Evolutionary conservation across 2,888 invertebrate species (phyloP).

Genomic region (Eucriotettix oculatus): DNA sequence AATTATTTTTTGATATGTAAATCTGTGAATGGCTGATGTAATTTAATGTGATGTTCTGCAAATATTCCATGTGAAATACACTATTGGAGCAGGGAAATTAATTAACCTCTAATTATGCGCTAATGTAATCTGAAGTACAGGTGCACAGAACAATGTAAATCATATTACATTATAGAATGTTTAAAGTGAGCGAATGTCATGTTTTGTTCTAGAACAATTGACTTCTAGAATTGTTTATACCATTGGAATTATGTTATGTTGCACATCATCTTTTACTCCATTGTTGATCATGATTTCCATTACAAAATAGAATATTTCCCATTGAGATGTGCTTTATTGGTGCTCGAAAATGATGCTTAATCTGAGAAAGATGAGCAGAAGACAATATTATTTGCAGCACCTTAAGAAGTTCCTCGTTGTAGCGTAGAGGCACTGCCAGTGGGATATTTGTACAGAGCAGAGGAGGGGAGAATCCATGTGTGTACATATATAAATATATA

Average conservation of each 20-base stretch:
- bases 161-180: neutral
- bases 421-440: neutral
- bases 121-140: neutral
- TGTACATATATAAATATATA: slow-evolving; percentile 1
- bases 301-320: neutral
- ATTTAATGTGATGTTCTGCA: neutral
- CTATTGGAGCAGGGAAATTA: neutral
- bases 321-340: neutral
- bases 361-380: neutral
- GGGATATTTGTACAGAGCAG: neutral
- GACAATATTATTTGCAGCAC: slow-evolving; percentile 1
- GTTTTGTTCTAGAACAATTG: neutral
- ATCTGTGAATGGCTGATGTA: neutral
- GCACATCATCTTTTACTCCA: neutral
- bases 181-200: neutral
- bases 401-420: slow-evolving; percentile 8
- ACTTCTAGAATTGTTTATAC: neutral
- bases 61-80: neutral
- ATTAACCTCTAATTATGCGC: neutral
- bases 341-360: neutral
- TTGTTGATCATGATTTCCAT: neutral
- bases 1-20: no score
- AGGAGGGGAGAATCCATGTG: neutral
- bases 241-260: neutral
- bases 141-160: neutral